Percentiles rank a stretch among this genome's conserved stretches.
Conservation (phyloP, 2,797 vertebrate genomes). For the Artibeus lituratus region DNA sequence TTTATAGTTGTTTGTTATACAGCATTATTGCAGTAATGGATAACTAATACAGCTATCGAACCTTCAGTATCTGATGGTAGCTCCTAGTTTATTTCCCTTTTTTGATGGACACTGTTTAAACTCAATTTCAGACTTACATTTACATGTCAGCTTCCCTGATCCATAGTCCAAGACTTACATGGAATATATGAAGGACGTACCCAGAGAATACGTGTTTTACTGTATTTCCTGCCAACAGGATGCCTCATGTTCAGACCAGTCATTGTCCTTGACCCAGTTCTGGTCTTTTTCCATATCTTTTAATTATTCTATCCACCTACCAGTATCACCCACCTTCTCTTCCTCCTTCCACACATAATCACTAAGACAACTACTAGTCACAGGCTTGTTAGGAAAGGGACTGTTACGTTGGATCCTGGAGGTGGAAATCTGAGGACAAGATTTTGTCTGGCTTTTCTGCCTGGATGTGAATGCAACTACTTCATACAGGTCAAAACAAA, state of each 20-base stretch:
- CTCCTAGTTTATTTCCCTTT: background rate
- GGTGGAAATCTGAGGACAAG: background rate
- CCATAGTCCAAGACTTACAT: no score
- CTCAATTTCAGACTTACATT: background rate
- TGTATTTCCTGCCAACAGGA: background rate
- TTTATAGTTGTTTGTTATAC: background rate
- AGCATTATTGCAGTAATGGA: background rate
- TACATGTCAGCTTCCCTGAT: background rate
- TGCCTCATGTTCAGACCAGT: background rate
- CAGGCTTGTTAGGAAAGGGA: background rate
- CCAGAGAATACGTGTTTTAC: background rate
- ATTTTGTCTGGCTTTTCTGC: background rate
- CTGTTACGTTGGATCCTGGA: background rate
- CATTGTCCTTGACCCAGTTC: background rate
- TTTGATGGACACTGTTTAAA: background rate
- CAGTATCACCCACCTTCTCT: background rate
- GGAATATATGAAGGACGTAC: rapidly evolving
- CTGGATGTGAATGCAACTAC: background rate
- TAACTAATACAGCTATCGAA: background rate
- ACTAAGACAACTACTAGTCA: background rate
- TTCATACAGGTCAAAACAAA: background rate
- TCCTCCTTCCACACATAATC: background rate
- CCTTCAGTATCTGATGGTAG: background rate
- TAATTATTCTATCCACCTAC: background rate
- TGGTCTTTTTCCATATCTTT: background rate